Conservation (phyloP, 1,140 invertebrate genomes). For the Plutomurus gul region DNA sequence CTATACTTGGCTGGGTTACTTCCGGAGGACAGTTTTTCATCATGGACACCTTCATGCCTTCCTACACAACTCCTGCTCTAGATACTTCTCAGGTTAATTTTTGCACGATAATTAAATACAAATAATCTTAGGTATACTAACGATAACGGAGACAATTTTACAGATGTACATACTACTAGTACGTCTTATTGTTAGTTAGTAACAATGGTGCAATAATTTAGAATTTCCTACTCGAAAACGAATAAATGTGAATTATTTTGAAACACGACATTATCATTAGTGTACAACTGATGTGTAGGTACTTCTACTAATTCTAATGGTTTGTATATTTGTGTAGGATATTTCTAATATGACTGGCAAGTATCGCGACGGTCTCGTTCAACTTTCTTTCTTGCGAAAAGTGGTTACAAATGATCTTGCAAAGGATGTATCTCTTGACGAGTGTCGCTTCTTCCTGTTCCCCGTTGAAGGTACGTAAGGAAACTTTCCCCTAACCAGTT, state of each 20-base stretch:
- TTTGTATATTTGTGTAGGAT: conserved; percentile 66
- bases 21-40: conserved; percentile 74
- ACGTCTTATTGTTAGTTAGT: neutral
- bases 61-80: conserved; percentile 65
- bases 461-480: too few species aligned
- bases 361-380: conserved; percentile 76
- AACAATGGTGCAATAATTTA: conserved; percentile 10
- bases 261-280: too few species aligned
- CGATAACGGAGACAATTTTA: neutral
- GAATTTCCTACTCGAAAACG: too few species aligned
- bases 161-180: neutral
- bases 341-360: conserved; percentile 71
- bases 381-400: conserved; percentile 78
- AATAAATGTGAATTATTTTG: too few species aligned
- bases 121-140: neutral
- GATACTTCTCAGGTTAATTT: conserved; percentile 63
- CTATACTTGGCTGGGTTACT: conserved; percentile 83
- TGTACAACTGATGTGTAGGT: too few species aligned
- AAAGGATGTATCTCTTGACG: conserved; percentile 62
- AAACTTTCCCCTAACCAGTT: too few species aligned
- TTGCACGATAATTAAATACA: too few species aligned
- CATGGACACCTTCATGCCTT: conserved; percentile 82
- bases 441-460: conserved; percentile 87
- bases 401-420: conserved; percentile 71
- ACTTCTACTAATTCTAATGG: neutral